A percentile compares a stretch with the other conserved stretches of the same genome.
Conservation (phyloP, 2,888 invertebrate genomes). For the Anoplius nigerrimus region DNA sequence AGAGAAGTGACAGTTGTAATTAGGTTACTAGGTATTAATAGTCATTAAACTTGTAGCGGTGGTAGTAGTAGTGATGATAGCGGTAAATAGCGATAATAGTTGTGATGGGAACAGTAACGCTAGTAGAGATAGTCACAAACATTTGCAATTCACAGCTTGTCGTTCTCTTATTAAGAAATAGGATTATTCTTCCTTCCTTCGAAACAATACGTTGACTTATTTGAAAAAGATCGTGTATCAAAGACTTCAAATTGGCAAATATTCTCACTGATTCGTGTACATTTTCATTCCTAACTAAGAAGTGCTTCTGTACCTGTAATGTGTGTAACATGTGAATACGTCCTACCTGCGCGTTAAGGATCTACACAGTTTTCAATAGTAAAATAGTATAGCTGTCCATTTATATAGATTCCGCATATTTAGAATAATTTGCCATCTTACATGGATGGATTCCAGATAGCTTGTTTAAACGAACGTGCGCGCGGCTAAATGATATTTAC, state of each 20-base stretch:
- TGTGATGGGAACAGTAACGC: neutral
- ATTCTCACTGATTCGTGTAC: constrained; percentile 10
- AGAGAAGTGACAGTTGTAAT: too few species aligned
- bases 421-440: neutral
- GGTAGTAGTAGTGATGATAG: neutral
- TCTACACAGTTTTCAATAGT: constrained; percentile 26
- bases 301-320: constrained; percentile 13
- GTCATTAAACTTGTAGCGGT: neutral
- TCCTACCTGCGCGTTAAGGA: constrained; percentile 8
- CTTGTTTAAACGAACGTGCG: neutral
- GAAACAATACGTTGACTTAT: neutral
- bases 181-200: neutral
- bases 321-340: constrained; percentile 5
- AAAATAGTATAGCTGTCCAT: constrained; percentile 18
- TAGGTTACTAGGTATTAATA: neutral
- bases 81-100: neutral
- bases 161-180: constrained; percentile 1
- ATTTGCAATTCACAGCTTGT: neutral
- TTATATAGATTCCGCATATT: neutral
- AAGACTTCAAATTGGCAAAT: constrained; percentile 1
- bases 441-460: neutral
- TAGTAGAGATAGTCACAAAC: constrained; percentile 5
- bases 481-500: constrained; percentile 1
- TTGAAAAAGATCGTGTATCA: neutral
- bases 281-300: constrained; percentile 30